Base-by-base conservation (phyloP, 1,140 invertebrate genomes). In the Leptinotarsa undecemlineata region DNA sequence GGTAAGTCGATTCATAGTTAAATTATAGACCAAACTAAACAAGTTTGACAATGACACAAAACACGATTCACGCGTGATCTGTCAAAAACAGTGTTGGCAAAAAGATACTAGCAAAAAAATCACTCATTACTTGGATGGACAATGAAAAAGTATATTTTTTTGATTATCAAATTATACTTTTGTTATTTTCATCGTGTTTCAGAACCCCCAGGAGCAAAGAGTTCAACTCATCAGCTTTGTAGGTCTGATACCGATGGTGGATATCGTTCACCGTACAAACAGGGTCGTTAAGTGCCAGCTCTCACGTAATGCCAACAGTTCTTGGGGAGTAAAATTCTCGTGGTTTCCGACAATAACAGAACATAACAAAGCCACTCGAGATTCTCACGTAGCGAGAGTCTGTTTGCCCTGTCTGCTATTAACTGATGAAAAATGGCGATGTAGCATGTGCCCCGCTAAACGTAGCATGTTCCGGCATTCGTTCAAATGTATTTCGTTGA, bases 361-460 rank as follows among this genome's bases (percentile, higher is more conserved):
- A 19, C 51, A 57, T 57, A 57, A 57, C 51, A 57, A 57, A 57
- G 51, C 51, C n/a, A 57, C 51, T 57, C n/a, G 17, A 57, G n/a
- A 19, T 19, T 17, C 51, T 57, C 51, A 57, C 51, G 15, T 57
- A 57, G 51, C n/a, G 8, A 42, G 33, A 42, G 51, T 57, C 51
- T 57, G 51, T 57, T 15, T 57, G 51, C 51, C 51, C n/a, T 57
- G 15, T 57, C 51, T 57, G 51, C 51, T 57, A 57, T 57, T 57
- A 19, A 17, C 15, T 17, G 51, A 57, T 57, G 51, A 19, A 57
- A 57, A 57, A 19, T 57, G 4, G 15, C 51, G 17, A 57, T 17
- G 4, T 17, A 4, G 14, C 51, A 15, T 57, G 51, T 15, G 15
- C 15, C 51, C 4, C 3, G n/a, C 51, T 57, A 14, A 57, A 57